A percentile compares a stretch with the other conserved stretches of the same genome.
These are phyloP conservation scores for Psilopogon haemacephalus DNA, from an alignment of 2,113 vertebrate genomes.

Conservation along the genomic window DNA sequence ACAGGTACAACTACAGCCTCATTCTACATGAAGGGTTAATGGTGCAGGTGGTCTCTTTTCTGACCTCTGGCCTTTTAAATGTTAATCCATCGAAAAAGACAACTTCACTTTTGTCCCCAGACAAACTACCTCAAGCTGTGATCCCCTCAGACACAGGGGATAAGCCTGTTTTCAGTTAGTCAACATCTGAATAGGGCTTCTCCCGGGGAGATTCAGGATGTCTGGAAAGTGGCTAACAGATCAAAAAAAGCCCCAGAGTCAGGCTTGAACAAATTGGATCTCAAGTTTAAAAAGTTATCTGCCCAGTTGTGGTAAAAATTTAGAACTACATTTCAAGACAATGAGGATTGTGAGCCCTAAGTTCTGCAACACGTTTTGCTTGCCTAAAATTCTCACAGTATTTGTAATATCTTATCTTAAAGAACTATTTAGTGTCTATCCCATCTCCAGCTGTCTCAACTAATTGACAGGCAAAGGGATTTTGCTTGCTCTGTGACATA, in stretches of 20 bases:
- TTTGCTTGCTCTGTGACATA: background rate
- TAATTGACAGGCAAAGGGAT: background rate
- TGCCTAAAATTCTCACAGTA: background rate
- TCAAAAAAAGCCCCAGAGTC: constrained; percentile 12
- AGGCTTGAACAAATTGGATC: background rate
- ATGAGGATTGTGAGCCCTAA: background rate
- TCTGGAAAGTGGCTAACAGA: background rate
- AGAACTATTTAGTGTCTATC: background rate
- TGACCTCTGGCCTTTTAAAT: constrained; percentile 58
- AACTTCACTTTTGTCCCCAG: constrained; percentile 41
- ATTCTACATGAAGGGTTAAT: constrained; percentile 2
- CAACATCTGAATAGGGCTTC: constrained; percentile 1
- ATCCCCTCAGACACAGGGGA: constrained; percentile 27
- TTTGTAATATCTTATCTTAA: background rate
- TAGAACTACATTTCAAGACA: background rate
- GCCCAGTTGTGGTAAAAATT: background rate
- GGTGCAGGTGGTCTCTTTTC: constrained; percentile 54
- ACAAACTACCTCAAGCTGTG: constrained; percentile 61
- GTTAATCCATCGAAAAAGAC: constrained; percentile 51
- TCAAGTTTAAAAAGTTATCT: background rate
- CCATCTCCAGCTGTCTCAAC: background rate
- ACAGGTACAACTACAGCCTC: background rate
- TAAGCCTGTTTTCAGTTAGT: constrained; percentile 32
- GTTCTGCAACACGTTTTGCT: background rate
- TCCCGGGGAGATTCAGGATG: background rate